Evolutionary conservation across 2,797 vertebrate genomes (phyloP), one percentile per base, ranked within the genome.

Genomic region (Chromis chromis): DNA sequence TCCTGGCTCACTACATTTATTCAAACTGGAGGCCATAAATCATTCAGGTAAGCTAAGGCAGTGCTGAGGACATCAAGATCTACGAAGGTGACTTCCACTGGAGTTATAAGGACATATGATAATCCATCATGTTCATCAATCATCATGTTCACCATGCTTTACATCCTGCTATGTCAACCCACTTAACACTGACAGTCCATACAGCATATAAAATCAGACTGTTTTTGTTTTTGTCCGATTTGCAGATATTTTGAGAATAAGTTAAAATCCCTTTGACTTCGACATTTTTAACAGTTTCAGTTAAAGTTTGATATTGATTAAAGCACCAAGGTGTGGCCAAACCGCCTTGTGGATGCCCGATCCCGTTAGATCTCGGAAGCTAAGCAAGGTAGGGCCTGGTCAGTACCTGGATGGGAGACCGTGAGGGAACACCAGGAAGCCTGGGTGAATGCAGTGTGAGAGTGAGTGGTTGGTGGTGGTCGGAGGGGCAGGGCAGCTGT

Each of bases 81-180:
- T 42, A 42, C 40, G 5, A 42, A 42, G 40, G 40, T 17, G 40
- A 42, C 1, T 42, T 42, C 9, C 14, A 42, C 13, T 4, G 40
- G 3, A 14, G 63, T 52, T 28, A 16, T 22, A 27, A 33, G 6
- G 16, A 72, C 44, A 72, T 61, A 42, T 49, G 40, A 6, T 44
- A 33, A 69, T 17, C 28, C 40, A 49, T 53, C 58, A 33, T 48
- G 19, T 17, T 62, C 42, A 55, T 74, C 48, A 67, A 53, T 77
- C 66, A 63, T 12, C 19, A 19, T 31, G 9, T 50, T 68, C 21
- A 21, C 3, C n/a, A 19, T 21, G 1, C 53, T 57, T 19, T 60
- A 46, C 10, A 1, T 19, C 6, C 16, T 50, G 55, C 24, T n/a
- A 4, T 46, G 2, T 9, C 11, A 52, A 50, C 13, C 48, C 24